Evolutionary conservation across 1,140 invertebrate species (phyloP).

Genomic region (Papilio aristodemus): DNA sequence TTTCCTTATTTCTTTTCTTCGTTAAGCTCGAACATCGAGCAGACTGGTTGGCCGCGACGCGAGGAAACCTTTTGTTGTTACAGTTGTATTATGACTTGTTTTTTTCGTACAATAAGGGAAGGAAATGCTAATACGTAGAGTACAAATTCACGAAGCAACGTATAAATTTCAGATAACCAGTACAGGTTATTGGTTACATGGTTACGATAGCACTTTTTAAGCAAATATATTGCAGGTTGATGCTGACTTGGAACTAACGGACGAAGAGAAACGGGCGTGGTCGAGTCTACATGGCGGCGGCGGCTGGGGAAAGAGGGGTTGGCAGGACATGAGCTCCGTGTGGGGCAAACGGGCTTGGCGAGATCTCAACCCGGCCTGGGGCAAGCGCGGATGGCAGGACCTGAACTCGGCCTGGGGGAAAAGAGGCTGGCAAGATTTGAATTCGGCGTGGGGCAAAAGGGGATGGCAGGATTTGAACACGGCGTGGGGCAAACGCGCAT

Average conservation of each 20-base stretch:
- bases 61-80: not conserved
- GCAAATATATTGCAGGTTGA: constrained; percentile 49
- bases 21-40: not conserved
- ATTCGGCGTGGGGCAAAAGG: constrained; percentile 82
- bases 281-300: constrained; percentile 62
- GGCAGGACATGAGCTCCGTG: constrained; percentile 62
- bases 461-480: constrained; percentile 82
- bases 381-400: constrained; percentile 84
- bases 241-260: constrained; percentile 64
- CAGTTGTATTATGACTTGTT: not conserved
- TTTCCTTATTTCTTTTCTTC: not conserved
- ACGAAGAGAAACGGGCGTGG: constrained; percentile 70
- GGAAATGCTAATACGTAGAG: not conserved
- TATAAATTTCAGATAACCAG: not conserved
- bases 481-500: constrained; percentile 81
- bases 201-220: not conserved
- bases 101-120: not conserved
- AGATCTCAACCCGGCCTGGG: constrained; percentile 82
- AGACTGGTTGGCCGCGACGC: not conserved
- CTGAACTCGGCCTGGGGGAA: constrained; percentile 84
- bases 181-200: not conserved
- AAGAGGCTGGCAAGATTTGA: constrained; percentile 82
- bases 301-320: constrained; percentile 81
- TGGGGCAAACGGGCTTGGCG: constrained; percentile 85
- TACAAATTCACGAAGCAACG: not conserved